Conservation (phyloP, 2,888 invertebrate species). For the Phyto melanocephala region DNA sequence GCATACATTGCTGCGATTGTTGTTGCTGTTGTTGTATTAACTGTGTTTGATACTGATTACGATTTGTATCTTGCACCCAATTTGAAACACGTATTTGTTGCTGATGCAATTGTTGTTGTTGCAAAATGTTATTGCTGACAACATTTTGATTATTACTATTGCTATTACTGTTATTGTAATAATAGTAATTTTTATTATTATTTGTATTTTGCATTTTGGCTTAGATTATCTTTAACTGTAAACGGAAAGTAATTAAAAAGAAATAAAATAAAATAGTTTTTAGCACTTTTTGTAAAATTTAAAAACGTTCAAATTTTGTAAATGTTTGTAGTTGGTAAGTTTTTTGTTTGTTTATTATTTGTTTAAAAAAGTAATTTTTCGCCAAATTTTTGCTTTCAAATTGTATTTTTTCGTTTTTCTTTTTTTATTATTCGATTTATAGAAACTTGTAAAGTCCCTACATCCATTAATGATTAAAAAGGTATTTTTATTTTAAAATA, state of each 20-base stretch:
- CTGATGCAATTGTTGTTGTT: slow-evolving; percentile 56
- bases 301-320: not conserved
- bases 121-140: slow-evolving; percentile 51
- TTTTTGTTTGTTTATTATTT: no score
- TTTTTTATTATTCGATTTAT: no score
- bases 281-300: not conserved
- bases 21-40: slow-evolving; percentile 55
- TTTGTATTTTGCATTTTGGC: slow-evolving; percentile 65
- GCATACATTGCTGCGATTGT: slow-evolving; percentile 41
- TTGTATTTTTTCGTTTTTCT: no score
- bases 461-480: no score
- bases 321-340: no score
- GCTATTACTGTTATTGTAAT: slow-evolving; percentile 46
- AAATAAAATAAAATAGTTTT: not conserved
- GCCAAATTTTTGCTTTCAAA: no score
- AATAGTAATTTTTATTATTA: slow-evolving; percentile 64
- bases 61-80: slow-evolving; percentile 56
- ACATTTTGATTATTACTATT: slow-evolving; percentile 51
- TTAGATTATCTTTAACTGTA: slow-evolving; percentile 42
- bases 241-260: not conserved
- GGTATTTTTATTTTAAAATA: no score
- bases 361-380: no score
- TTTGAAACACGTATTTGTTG: slow-evolving; percentile 58
- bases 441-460: no score
- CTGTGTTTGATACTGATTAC: slow-evolving; percentile 51